phyloP scores from a whole-genome alignment of 2,888 invertebrate species.

The Andrena marginata region DNA sequence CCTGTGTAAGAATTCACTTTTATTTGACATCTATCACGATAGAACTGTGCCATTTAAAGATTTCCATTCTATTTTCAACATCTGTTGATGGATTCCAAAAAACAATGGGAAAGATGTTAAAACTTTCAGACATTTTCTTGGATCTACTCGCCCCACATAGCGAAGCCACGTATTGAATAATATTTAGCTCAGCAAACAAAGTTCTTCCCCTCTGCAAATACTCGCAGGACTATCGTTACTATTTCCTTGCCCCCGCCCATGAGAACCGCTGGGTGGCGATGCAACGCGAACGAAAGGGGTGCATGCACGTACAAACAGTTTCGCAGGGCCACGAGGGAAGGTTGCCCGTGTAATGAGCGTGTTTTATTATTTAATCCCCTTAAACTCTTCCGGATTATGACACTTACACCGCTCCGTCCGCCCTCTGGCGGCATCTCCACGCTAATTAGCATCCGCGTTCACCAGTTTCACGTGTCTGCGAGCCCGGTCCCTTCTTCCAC shows the following conservation, averaged over 20 bases:
- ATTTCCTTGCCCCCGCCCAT: neutral
- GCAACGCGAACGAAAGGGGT: neutral
- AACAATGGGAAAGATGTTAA: too few species aligned
- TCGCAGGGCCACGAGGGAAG: constrained; percentile 21
- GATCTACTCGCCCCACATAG: too few species aligned
- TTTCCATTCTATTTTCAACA: too few species aligned
- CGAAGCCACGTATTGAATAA: too few species aligned
- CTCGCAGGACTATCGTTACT: neutral
- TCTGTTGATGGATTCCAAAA: too few species aligned
- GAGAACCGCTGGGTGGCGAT: neutral
- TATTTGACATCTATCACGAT: too few species aligned
- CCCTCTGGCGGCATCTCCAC: constrained; percentile 38
- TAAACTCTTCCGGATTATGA: constrained; percentile 68
- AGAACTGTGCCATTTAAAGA: too few species aligned
- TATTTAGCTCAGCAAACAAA: too few species aligned
- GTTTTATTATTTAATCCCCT: constrained; percentile 72
- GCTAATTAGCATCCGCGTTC: constrained; percentile 63
- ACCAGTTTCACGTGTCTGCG: constrained; percentile 42
- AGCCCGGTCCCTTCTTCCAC: neutral
- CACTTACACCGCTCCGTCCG: constrained; percentile 50
- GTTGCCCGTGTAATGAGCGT: constrained; percentile 61
- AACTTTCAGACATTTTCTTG: too few species aligned
- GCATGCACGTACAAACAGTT: constrained; percentile 45
- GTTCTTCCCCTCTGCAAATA: neutral
- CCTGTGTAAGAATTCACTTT: too few species aligned